A percentile compares a stretch with the other conserved stretches of the same genome.
Conservation (phyloP, 2,113 vertebrate species). For the Benthochromis sp. region DNA sequence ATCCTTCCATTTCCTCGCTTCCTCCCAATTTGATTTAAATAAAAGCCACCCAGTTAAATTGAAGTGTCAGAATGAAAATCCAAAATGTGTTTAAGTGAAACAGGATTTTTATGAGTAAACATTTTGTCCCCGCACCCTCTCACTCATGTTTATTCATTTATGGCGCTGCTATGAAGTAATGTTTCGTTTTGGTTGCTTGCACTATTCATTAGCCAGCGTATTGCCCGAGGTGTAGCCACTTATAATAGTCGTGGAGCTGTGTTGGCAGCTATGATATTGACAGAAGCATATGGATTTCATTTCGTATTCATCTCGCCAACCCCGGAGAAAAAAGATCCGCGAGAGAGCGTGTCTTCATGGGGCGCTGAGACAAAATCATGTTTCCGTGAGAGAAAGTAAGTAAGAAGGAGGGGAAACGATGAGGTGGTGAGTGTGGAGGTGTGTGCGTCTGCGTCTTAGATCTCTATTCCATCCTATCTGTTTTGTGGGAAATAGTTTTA, state of each 20-base stretch:
- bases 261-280: constrained; percentile 46
- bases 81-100: constrained; percentile 49
- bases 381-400: not conserved
- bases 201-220: constrained; percentile 59
- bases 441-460: not conserved
- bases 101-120: constrained; percentile 47
- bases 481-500: constrained; percentile 32
- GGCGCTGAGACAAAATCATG: not conserved
- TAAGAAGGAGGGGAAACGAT: constrained; percentile 3
- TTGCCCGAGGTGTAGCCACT: constrained; percentile 51
- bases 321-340: not conserved
- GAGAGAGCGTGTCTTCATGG: not conserved
- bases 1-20: not conserved
- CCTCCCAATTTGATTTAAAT: constrained; percentile 43
- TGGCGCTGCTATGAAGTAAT: constrained; percentile 28
- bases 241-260: constrained; percentile 27
- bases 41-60: constrained; percentile 53
- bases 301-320: constrained; percentile 39
- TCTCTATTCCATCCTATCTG: constrained; percentile 30
- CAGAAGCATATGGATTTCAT: constrained; percentile 49
- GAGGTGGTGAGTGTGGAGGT: not conserved
- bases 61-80: constrained; percentile 47
- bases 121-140: constrained; percentile 34
- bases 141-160: constrained; percentile 62
- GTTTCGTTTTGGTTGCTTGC: constrained; percentile 55